A percentile compares a stretch with the other conserved stretches of the same genome.
phyloP scores from a whole-genome alignment of 2,113 vertebrate genomes.

The Ageneiosus marmoratus region DNA sequence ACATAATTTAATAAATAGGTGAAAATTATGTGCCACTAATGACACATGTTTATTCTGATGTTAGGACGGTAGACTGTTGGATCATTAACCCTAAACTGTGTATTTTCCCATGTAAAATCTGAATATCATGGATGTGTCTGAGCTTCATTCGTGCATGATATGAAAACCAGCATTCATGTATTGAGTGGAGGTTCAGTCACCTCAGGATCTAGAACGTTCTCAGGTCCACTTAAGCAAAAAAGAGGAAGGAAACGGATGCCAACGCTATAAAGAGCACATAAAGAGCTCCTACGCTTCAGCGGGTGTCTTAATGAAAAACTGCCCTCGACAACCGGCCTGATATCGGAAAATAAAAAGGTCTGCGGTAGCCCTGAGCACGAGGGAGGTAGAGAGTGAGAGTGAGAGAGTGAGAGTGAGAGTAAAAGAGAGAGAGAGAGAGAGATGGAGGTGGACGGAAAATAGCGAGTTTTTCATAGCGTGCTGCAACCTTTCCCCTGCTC shows the following conservation, averaged over 20 bases:
- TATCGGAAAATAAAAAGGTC: slow-evolving; percentile 40
- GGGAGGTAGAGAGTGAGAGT: too few relatives aligned
- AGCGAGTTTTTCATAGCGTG: slow-evolving; percentile 39
- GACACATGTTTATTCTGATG: neutral
- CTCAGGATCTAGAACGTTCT: neutral
- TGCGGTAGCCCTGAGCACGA: slow-evolving; percentile 5
- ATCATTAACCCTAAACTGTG: neutral
- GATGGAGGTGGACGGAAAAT: slow-evolving; percentile 12
- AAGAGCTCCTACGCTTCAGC: slow-evolving; percentile 33
- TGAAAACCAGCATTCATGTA: neutral
- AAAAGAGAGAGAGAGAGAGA: neutral
- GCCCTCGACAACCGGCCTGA: slow-evolving; percentile 28
- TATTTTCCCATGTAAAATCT: neutral
- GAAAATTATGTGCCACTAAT: neutral
- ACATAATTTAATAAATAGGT: neutral
- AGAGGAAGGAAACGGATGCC: slow-evolving; percentile 16
- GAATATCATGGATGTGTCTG: neutral
- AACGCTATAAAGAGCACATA: slow-evolving; percentile 16
- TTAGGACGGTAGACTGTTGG: neutral
- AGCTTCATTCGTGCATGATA: neutral
- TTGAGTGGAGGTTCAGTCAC: neutral
- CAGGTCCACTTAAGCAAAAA: slow-evolving; percentile 9
- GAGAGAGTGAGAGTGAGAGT: neutral
- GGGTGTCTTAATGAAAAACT: slow-evolving; percentile 44
- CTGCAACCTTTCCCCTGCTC: slow-evolving; percentile 44